A percentile compares a stretch with the other conserved stretches of the same genome.
These are phyloP conservation scores for Mungos mungo DNA, from an alignment of 2,113 vertebrate species.

Conservation along the genomic window DNA sequence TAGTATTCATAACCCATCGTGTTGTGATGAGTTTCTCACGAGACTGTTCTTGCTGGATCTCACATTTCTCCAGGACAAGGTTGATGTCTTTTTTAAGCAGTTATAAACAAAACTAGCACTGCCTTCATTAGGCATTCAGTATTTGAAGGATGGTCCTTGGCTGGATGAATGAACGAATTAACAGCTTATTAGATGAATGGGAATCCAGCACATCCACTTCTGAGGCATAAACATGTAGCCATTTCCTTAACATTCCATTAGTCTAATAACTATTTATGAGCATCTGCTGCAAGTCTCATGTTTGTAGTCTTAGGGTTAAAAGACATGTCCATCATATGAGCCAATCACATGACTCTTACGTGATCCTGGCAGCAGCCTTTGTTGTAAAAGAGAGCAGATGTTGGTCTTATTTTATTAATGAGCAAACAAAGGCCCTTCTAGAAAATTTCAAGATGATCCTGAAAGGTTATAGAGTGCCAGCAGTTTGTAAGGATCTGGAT, in stretches of 20 bases:
- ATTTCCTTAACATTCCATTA: not conserved
- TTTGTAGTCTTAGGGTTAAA: not conserved
- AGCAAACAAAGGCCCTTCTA: not conserved
- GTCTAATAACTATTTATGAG: not conserved
- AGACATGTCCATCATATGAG: not conserved
- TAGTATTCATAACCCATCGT: not conserved
- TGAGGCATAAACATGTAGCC: not conserved
- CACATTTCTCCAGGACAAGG: not conserved
- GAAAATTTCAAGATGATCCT: not conserved
- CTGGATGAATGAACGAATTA: not conserved
- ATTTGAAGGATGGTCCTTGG: not conserved
- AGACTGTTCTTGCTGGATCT: not conserved
- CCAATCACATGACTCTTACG: not conserved
- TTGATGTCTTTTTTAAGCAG: not conserved
- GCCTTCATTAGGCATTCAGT: not conserved
- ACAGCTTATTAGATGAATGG: not conserved
- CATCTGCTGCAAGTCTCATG: not conserved
- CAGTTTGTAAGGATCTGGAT: not conserved
- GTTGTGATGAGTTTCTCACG: not conserved
- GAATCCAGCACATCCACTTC: not conserved
- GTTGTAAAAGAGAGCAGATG: not conserved
- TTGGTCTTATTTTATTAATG: not conserved
- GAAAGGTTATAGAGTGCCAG: not conserved
- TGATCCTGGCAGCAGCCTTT: not conserved
- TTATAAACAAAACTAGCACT: not conserved